phyloP scores from a whole-genome alignment of 2,797 vertebrate species.

The Varecia variegata region DNA sequence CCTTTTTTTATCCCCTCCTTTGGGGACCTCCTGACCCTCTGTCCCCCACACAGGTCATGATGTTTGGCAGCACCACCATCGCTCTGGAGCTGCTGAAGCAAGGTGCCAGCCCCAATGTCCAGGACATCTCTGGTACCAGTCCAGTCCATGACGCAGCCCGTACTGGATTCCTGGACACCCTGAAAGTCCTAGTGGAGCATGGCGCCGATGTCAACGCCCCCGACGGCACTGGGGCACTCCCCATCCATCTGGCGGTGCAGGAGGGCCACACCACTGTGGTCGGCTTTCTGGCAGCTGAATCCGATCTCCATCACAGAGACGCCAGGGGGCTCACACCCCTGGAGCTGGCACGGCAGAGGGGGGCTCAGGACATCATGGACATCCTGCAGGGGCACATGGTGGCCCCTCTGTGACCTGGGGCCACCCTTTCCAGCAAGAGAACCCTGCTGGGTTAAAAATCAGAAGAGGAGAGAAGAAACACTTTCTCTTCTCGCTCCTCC shows the following conservation, averaged over 20 bases:
- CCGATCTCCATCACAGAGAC: slow-evolving; percentile 88
- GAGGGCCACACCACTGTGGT: slow-evolving; percentile 89
- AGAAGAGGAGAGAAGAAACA: slow-evolving; percentile 14
- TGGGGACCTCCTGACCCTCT: neutral
- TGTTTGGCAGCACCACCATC: slow-evolving; percentile 91
- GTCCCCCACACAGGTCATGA: slow-evolving; percentile 89
- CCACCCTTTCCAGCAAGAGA: neutral
- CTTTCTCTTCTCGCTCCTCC: slow-evolving; percentile 25
- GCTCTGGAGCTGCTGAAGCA: slow-evolving; percentile 90
- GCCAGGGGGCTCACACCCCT: slow-evolving; percentile 86
- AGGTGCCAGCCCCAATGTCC: slow-evolving; percentile 91
- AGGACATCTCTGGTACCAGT: slow-evolving; percentile 89
- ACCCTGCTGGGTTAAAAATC: neutral
- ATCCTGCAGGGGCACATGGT: slow-evolving; percentile 69
- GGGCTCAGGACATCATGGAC: slow-evolving; percentile 74
- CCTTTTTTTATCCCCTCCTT: neutral
- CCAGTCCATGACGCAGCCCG: slow-evolving; percentile 91
- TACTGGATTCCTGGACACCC: slow-evolving; percentile 92
- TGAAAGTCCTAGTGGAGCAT: slow-evolving; percentile 89
- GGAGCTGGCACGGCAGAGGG: slow-evolving; percentile 86
- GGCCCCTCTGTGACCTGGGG: slow-evolving; percentile 42
- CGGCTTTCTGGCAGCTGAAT: slow-evolving; percentile 86
- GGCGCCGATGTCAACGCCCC: slow-evolving; percentile 89
- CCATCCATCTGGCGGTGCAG: slow-evolving; percentile 90
- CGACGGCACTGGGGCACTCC: slow-evolving; percentile 86